Base-by-base conservation (phyloP, 2,888 invertebrate species). In the Thereva nobilitata region DNA sequence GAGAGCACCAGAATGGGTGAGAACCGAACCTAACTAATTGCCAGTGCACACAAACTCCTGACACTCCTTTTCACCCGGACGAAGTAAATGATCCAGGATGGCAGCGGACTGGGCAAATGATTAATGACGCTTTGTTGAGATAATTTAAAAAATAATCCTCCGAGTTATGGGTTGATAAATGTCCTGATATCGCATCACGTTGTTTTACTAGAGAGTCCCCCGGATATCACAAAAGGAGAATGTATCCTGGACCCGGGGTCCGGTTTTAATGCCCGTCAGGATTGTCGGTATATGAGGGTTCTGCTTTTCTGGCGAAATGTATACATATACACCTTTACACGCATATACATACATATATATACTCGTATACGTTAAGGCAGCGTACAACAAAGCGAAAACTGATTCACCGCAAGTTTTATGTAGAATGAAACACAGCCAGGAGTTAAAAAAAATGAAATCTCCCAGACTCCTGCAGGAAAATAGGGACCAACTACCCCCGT, bases 71-170 rank as follows among this genome's bases (percentile, higher is more conserved):
- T 23, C 23, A 23, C 23, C 23, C 23, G 23, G 23, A 23, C 34
- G 10, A 45, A 45, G 44, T 44, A 57, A 57, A 35, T 23, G 57
- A 12, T 57, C 44, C 9, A 6, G 9, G 23, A 42, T 4, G 10
- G 57, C 35, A 35, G n/a, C 9, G 23, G 53, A 53, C 5, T 34
- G 23, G 41, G 67, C 59, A 69, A 72, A 72, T 72, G 72, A 72
- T 72, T 72, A 72, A 72, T 72, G 72, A 67, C 69, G 68, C 69
- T 70, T 71, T 71, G 72, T 72, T 69, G 66, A 70, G 71, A 72
- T 72, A 72, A 72, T 72, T 72, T 72, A 67, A 68, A 71, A 71
- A 71, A 70, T 72, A 72, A 72, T 72, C 72, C 70, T 67, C 70
- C 70, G 66, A 72, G 71, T 72, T 72, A 72, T 72, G 70, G 52